Base-by-base conservation (phyloP, 2,888 invertebrate genomes). In the Ormyrus rosae region DNA sequence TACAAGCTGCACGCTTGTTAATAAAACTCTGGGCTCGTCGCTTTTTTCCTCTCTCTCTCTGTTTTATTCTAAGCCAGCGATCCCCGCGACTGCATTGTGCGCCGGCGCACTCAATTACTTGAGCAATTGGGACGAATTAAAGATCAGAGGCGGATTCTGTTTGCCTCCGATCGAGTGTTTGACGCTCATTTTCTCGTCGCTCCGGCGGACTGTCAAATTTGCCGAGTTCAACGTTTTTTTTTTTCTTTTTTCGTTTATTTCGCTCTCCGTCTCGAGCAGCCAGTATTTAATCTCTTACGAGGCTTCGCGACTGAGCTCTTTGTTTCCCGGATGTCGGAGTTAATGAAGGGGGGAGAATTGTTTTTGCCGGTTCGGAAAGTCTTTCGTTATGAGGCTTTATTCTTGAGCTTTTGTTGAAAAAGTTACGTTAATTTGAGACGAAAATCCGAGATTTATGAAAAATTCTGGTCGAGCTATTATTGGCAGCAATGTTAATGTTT, bases 101-200 rank as follows among this genome's bases (percentile, higher is more conserved):
- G 34, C 34, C 34, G 34, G 34, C 34, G 34, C 34, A 4, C 34
- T n/a, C 46, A 70, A 70, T 70, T 70, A 58, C 19, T 56, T 48
- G 56, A 50, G 13, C 48, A 70, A 69, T 56, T 46, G 56, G 13
- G 69, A 5, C 45, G 46, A 63, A 58, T 58, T 58, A 58, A 58
- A 58, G 19, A 58, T 58, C 58, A n/a, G n/a, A 9, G n/a, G 10
- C 58, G 58, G n/a, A n/a, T 34, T 58, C n/a, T n/a, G 58, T 63
- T 63, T 63, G 45, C n/a, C 46, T 63, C 34, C 46, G 9, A 58
- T 13, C n/a, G 58, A 58, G 58, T n/a, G 58, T n/a, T 6, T n/a
- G n/a, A n/a, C 6, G 58, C 58, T 13, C n/a, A 58, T n/a, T 9
- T 58, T 58, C 11, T 58, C n/a, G 34, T 19, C 46, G 46, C 50